These are phyloP conservation scores for Aspidiotus destructor DNA, from an alignment of 2,888 invertebrate species.

Conservation along the genomic window DNA sequence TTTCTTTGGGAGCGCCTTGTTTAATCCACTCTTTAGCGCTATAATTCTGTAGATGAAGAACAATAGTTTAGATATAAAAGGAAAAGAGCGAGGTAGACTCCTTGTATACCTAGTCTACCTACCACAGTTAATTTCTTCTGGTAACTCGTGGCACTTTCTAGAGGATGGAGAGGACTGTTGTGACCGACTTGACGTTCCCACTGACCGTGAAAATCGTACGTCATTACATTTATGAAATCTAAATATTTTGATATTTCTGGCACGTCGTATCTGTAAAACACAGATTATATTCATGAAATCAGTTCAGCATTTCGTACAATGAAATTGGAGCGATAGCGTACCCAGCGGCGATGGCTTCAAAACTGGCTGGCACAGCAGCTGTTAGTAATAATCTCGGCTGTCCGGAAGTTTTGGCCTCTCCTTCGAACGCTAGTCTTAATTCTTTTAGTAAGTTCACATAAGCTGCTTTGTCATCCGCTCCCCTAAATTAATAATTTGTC, in stretches of 20 bases:
- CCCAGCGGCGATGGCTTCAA: conserved; percentile 87
- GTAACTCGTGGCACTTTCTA: conserved; percentile 80
- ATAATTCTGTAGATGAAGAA: conserved; percentile 50
- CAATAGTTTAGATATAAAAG: background rate
- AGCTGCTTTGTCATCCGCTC: conserved; percentile 73
- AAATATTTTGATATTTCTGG: conserved; percentile 87
- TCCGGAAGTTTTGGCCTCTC: conserved; percentile 79
- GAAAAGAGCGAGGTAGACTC: background rate
- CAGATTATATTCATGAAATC: background rate
- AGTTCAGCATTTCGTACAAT: background rate
- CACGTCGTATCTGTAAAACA: conserved; percentile 60
- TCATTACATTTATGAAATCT: conserved; percentile 91
- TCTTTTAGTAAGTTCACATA: conserved; percentile 78
- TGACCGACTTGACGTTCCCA: conserved; percentile 91
- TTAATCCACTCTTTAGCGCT: conserved; percentile 88
- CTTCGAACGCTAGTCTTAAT: conserved; percentile 81
- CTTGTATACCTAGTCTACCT: conserved; percentile 41
- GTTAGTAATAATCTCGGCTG: conserved; percentile 67
- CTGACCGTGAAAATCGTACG: conserved; percentile 90
- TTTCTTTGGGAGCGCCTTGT: conserved; percentile 86
- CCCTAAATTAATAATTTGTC: conserved; percentile 46
- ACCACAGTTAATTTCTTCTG: conserved; percentile 89
- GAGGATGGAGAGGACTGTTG: conserved; percentile 79
- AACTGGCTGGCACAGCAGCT: conserved; percentile 85
- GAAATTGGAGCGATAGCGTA: conserved; percentile 38